phyloP scores from a whole-genome alignment of 1,140 invertebrate genomes.

The Caenorhabditis remanei region DNA sequence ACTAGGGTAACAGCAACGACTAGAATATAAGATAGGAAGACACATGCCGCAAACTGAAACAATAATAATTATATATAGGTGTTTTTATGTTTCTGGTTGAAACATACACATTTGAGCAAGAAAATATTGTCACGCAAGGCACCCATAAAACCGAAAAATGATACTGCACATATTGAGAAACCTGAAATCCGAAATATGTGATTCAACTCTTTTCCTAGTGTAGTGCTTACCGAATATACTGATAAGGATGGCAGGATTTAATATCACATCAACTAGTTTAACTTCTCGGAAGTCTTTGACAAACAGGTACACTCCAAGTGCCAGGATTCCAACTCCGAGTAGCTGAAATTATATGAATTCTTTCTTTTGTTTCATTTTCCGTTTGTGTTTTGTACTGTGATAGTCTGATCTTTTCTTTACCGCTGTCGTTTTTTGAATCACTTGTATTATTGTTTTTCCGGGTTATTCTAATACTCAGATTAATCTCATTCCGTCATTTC shows the following conservation, averaged over 20 bases:
- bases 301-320: slow-evolving; percentile 75
- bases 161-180: slow-evolving; percentile 70
- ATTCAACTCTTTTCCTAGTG: background rate
- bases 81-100: background rate
- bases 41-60: slow-evolving; percentile 74
- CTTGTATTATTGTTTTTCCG: background rate
- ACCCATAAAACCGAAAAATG: slow-evolving; percentile 73
- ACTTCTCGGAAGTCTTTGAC: slow-evolving; percentile 74
- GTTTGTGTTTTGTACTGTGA: slow-evolving; percentile 24
- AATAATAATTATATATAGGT: slow-evolving; percentile 18
- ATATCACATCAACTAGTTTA: slow-evolving; percentile 72
- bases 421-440: background rate
- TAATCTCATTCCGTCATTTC: background rate
- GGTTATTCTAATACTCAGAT: no score
- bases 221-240: slow-evolving; percentile 66
- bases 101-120: slow-evolving; percentile 75
- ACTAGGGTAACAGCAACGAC: slow-evolving; percentile 72
- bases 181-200: slow-evolving; percentile 32
- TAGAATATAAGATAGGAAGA: slow-evolving; percentile 74
- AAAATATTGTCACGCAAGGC: slow-evolving; percentile 73
- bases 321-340: slow-evolving; percentile 71
- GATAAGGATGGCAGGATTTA: slow-evolving; percentile 76
- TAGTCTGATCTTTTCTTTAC: background rate
- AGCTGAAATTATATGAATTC: slow-evolving; percentile 68
- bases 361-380: no score